These are phyloP conservation scores for Drosophila colorata DNA, from an alignment of 2,888 invertebrate genomes.

Conservation along the genomic window DNA sequence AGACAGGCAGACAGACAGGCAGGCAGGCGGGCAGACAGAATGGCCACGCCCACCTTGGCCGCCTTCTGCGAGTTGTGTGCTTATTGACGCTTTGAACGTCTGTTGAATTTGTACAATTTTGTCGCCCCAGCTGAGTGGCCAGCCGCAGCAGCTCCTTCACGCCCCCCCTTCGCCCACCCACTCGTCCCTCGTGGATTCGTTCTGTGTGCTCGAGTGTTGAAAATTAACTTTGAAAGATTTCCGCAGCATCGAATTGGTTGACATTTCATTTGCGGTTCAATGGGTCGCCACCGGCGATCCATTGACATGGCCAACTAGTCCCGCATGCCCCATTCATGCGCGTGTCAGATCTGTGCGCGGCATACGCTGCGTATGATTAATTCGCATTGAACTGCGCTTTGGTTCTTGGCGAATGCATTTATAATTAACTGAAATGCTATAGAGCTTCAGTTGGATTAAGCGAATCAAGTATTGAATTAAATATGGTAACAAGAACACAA, in stretches of 20 bases:
- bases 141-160: neutral
- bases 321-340: conserved; percentile 8
- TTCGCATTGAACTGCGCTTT: conserved; percentile 25
- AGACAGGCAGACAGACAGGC: conserved; percentile 6
- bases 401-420: no score
- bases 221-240: conserved; percentile 77
- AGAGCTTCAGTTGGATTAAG: neutral
- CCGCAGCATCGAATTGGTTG: conserved; percentile 62
- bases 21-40: conserved; percentile 3
- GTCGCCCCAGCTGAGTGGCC: conserved; percentile 55
- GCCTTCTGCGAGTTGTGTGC: conserved; percentile 57
- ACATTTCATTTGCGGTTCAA: conserved; percentile 70
- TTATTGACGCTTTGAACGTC: conserved; percentile 76
- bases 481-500: no score
- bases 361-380: conserved; percentile 59
- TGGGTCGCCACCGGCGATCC: conserved; percentile 34
- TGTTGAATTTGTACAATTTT: conserved; percentile 74
- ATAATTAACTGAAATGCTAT: neutral
- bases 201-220: conserved; percentile 59
- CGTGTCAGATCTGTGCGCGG: conserved; percentile 6
- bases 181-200: neutral
- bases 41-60: conserved; percentile 40
- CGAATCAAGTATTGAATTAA: no score
- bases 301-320: conserved; percentile 39
- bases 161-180: no score